Evolutionary conservation across 1,140 invertebrate genomes (phyloP).

Genomic region (Magallana angulata): DNA sequence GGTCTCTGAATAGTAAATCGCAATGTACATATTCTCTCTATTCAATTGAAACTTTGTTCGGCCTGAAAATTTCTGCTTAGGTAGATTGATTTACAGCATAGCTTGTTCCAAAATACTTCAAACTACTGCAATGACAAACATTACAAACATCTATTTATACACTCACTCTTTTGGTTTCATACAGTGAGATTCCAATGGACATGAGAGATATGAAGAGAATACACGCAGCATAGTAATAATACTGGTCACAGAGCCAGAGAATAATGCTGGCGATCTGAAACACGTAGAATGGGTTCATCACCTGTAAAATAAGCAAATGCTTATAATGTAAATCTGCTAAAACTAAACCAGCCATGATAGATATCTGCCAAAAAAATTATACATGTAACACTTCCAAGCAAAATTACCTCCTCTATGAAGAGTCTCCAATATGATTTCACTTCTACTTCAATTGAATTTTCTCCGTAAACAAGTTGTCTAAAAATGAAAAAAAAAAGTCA

Average conservation of each 20-base stretch:
- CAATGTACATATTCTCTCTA: no score
- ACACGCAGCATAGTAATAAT: slow-evolving; percentile 83
- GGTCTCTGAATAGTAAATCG: no score
- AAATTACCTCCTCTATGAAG: slow-evolving; percentile 74
- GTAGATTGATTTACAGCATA: no score
- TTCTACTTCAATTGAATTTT: slow-evolving; percentile 81
- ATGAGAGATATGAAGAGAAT: slow-evolving; percentile 83
- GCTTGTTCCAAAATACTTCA: no score
- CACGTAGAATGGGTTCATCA: slow-evolving; percentile 95
- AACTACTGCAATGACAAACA: no score
- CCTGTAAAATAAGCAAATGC: slow-evolving; percentile 72
- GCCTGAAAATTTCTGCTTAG: no score
- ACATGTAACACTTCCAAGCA: no score
- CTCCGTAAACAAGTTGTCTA: slow-evolving; percentile 80
- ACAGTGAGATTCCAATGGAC: slow-evolving; percentile 80
- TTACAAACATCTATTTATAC: background rate
- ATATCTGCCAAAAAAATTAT: no score
- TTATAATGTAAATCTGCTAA: background rate
- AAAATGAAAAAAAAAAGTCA: slow-evolving; percentile 49
- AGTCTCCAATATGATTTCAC: slow-evolving; percentile 81
- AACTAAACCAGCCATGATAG: background rate
- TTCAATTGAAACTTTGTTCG: no score
- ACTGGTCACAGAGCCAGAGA: slow-evolving; percentile 83
- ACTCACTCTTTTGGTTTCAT: slow-evolving; percentile 79
- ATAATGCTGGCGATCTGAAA: slow-evolving; percentile 82